Base-by-base conservation (phyloP, 2,888 invertebrate species). In the Thalpophila matura region DNA sequence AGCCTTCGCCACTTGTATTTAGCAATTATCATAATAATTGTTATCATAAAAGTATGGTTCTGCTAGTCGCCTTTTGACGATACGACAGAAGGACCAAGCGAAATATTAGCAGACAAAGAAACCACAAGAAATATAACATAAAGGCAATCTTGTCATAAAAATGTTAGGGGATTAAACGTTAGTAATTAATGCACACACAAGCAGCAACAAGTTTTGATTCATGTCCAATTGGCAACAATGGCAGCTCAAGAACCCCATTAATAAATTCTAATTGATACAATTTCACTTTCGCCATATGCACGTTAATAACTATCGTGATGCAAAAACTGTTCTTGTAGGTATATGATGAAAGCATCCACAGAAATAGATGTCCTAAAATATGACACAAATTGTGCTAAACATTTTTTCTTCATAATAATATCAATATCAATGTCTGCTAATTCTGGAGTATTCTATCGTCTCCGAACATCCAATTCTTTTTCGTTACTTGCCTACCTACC, bases 351-450 rank as follows among this genome's bases (percentile, higher is more conserved):
- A 51, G 51, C 62, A 67, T 31, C 31, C 42, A 58, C 60, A 53
- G 22, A 75, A 73, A 77, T 65, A 79, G 69, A 70, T 62, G 58
- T 55, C 62, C 62, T 35, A 45, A 71, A 67, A 67, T 68, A 55
- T 60, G 43, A 66, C 22, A 58, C 26, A 18, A 16, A 38, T 16
- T 26, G 12, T 12, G 33, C 16, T 4, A 14, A 14, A 16, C n/a
- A 26, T 22, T 45, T 42, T 35, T 37, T 27, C 12, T 14, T 16
- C 7, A n/a, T n/a, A n/a, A n/a, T n/a, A n/a, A n/a, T n/a, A n/a
- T n/a, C n/a, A n/a, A n/a, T n/a, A n/a, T n/a, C n/a, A n/a, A n/a
- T n/a, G n/a, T n/a, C n/a, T n/a, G n/a, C n/a, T n/a, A n/a, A n/a
- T n/a, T n/a, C n/a, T n/a, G n/a, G n/a, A n/a, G n/a, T n/a, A n/a